These are phyloP conservation scores for Pangasius larnaudii DNA, from an alignment of 2,797 vertebrate species.

Conservation along the genomic window DNA sequence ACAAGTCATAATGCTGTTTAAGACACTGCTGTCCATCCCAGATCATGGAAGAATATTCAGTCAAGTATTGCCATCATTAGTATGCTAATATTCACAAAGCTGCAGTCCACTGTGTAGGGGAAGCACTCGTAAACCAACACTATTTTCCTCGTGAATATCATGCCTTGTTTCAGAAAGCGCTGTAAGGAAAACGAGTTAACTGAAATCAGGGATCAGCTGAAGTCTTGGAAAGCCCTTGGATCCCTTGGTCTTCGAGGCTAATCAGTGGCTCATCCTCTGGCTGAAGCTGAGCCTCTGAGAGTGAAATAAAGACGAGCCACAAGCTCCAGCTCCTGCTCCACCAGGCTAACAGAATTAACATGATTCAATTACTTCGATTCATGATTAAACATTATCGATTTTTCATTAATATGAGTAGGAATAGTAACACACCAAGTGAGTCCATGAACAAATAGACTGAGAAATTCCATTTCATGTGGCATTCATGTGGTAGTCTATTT, in stretches of 20 bases:
- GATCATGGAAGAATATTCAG: conserved; percentile 1
- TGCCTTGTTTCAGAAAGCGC: neutral
- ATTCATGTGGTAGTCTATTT: neutral
- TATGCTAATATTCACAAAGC: neutral
- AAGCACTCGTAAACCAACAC: neutral
- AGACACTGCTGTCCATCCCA: neutral
- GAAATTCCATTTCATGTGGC: neutral
- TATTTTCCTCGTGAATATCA: too few relatives aligned
- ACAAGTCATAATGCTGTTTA: neutral
- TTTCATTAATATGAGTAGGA: neutral
- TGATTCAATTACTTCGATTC: neutral
- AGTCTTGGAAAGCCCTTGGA: conserved; percentile 42
- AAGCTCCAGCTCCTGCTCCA: conserved; percentile 62
- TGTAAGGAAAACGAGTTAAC: conserved; percentile 35
- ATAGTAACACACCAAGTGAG: neutral
- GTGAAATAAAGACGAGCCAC: conserved; percentile 60
- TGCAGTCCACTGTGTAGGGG: neutral
- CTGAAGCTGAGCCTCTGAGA: conserved; percentile 70
- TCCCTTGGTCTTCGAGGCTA: conserved; percentile 60
- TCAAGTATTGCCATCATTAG: neutral
- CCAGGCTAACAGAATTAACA: neutral
- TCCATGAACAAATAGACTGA: neutral
- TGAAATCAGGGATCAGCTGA: conserved; percentile 27
- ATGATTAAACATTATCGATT: neutral
- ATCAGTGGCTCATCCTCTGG: conserved; percentile 68